These are phyloP conservation scores for Coenonympha glycerion DNA, from an alignment of 2,888 invertebrate genomes.

Conservation along the genomic window DNA sequence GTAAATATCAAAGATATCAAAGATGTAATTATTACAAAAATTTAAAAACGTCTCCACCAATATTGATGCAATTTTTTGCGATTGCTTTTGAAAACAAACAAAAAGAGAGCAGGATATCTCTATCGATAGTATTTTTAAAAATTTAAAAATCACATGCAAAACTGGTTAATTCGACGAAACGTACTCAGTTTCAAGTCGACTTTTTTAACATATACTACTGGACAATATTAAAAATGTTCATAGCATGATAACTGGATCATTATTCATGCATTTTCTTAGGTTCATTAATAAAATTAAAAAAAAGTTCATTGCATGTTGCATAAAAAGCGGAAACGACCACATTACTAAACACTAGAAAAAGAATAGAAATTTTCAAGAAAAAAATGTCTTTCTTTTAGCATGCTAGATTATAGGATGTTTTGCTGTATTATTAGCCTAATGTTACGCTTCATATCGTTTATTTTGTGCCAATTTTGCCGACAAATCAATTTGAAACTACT, in stretches of 20 bases:
- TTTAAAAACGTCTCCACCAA: too few relatives aligned
- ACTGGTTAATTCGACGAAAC: too few relatives aligned
- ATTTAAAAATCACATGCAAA: too few relatives aligned
- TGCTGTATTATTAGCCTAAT: background rate
- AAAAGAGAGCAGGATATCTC: too few relatives aligned
- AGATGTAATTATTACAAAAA: too few relatives aligned
- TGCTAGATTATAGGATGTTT: conserved; percentile 6
- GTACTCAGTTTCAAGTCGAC: too few relatives aligned
- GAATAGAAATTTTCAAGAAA: background rate
- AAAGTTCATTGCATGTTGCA: conserved; percentile 4
- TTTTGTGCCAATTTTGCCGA: conserved; percentile 11
- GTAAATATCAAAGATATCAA: too few relatives aligned
- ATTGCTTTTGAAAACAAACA: too few relatives aligned
- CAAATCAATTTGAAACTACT: background rate
- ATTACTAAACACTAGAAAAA: background rate
- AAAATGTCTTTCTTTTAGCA: conserved; percentile 5
- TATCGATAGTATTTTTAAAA: too few relatives aligned
- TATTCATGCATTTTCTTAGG: background rate
- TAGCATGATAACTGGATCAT: conserved; percentile 2
- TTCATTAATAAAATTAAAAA: background rate
- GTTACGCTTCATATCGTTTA: conserved; percentile 7
- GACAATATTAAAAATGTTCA: too few relatives aligned
- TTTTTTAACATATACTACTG: too few relatives aligned
- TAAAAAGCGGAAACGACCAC: background rate
- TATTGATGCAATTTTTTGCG: too few relatives aligned